Conservation (phyloP, 30 jellyfish, hydroid and myxozoan species). For the Mastigias papua region DNA sequence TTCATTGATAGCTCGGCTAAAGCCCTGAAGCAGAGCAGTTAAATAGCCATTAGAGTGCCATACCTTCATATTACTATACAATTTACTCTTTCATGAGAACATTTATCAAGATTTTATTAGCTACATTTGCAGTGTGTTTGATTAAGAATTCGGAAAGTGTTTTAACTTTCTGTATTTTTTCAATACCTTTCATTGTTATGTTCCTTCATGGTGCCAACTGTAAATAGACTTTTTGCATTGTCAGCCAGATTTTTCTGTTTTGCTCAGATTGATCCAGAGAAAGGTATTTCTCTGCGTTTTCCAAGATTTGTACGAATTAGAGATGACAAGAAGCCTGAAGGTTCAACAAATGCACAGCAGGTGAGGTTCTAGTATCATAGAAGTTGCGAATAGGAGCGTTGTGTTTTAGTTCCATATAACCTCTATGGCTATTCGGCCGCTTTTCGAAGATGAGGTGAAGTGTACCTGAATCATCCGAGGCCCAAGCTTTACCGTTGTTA, state of each 20-base stretch:
- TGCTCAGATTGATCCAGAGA: conserved; percentile 92
- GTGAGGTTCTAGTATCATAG: conserved; percentile 29
- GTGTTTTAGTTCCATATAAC: no score
- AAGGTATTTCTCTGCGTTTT: conserved; percentile 97
- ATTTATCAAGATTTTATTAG: background rate
- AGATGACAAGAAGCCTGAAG: conserved; percentile 97
- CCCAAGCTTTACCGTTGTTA: no score
- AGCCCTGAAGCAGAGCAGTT: no score
- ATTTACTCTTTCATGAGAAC: no score
- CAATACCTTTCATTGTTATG: background rate
- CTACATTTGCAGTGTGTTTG: background rate
- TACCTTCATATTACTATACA: no score
- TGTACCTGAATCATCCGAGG: no score
- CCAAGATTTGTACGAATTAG: conserved; percentile 95
- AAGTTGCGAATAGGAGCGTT: background rate
- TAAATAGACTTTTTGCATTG: background rate
- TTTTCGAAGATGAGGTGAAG: no score
- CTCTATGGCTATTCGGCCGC: no score
- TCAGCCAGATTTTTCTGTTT: background rate
- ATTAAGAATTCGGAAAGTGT: background rate
- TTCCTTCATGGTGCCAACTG: background rate
- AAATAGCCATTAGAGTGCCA: no score
- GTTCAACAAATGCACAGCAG: conserved; percentile 92
- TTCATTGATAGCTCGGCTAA: no score
- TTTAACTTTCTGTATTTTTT: background rate